Evolutionary conservation across 2,797 vertebrate species (phyloP), one percentile per base, ranked within the genome.

Genomic region (Sebastes taczanowskii): DNA sequence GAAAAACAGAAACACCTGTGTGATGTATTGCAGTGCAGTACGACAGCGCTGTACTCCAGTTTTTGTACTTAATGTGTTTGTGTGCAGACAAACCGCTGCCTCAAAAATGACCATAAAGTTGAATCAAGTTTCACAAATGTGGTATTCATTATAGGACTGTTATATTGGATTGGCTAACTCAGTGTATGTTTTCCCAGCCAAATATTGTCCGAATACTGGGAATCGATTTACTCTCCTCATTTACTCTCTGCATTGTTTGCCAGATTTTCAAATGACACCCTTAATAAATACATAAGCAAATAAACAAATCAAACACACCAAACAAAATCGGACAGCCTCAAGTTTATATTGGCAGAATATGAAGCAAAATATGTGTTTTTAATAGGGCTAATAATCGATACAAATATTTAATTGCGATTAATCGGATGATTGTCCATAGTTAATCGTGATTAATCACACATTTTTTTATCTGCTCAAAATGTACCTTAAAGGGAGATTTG

Each of bases 91-190:
- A 42, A 78, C 13, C 14, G 4, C 56, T 27, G 46, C 29, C 63
- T 25, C 14, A 30, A 27, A 55, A 56, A 46, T 42, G 2, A 34
- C 11, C 8, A 30, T 55, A 23, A 66, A 27, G 7, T 27, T 29
- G 35, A 69, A 42, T 30, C 0, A 4, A 35, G 16, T 80, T 73
- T 69, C 25, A 63, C 27, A 63, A 74, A 53, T 22, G 23, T 27
- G 20, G 42, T 11, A 32, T 77, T 80, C n/a, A 72, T 68, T n/a
- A 49, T 34, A 62, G 11, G 20, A 42, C 35, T 73, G 29, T 27
- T 52, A 52, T 27, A 27, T 4, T 68, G 60, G 25, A 53, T 60
- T 18, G 30, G 27, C 14, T 8, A 32, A 38, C 42, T 34, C 27
- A 25, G 53, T 13, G n/a, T 27, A 6, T 55, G 49, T 23, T 55